Base-by-base conservation (phyloP, 2,888 invertebrate genomes). In the Watsonalla cultraria region DNA sequence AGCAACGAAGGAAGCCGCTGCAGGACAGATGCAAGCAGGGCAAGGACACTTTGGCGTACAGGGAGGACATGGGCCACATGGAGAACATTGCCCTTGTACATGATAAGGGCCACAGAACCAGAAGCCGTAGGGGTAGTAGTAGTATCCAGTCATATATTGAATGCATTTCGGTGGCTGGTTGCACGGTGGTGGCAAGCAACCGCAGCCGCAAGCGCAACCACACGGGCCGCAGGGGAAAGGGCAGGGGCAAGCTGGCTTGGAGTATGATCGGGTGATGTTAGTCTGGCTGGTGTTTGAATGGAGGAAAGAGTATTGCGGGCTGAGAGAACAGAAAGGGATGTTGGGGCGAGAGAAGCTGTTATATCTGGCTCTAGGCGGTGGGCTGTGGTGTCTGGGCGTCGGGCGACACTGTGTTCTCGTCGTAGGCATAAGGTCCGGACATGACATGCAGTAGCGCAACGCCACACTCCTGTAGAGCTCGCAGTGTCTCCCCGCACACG, bases 61-160 rank as follows among this genome's bases (percentile, higher is more conserved):
- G 45, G 68, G 65, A 53, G 66, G 70, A 14, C 74, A 58, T 6
- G 57, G 59, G 8, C 61, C 56, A 53, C 72, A 67, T 0, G 82
- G 80, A 7, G 58, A 51, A 55, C 84, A 84, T 2, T 72, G 72
- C 4, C 82, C 84, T 0, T 68, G 45, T 0, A 84, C 82, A 54
- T 86, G 86, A 60, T 86, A 86, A 0, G 87, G 86, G 0, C 87
- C 86, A 49, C 86, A 86, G 62, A 84, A 86, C 87, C 87, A 87
- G 47, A 71, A 78, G 2, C 86, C 87, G 52, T 87, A 87, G 0
- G 86, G 86, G 50, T 87, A 87, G 59, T 87, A 87, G 56, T 85
- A 87, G 61, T 88, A 87, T 2, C 87, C 86, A 6, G 82, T 81
- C 83, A 86, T 84, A 60, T 80, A 82, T 47, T 86, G 84, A 6